Base-by-base conservation (phyloP, 35 echinoderm and acorn worm genomes). In the Acanthaster planci region DNA sequence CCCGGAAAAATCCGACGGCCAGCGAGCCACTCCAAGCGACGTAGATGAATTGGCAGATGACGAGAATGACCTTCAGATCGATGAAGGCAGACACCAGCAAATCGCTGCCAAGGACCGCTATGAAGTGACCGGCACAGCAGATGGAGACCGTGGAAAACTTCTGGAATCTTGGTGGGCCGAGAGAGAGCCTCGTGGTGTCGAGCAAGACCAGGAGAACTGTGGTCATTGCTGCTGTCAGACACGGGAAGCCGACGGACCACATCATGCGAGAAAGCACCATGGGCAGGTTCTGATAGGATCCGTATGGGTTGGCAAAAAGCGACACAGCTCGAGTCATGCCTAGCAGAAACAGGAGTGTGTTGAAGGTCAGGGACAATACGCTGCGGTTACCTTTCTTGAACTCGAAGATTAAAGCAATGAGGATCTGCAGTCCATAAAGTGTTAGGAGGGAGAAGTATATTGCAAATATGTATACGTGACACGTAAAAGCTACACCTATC, bases 191-290 rank as follows among this genome's bases (percentile, higher is more conserved):
- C n/a, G 94, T 97, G 0, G 94, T 97, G 68, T 97, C 94, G 3
- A 92, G 76, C 23, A 97, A 75, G 29, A 97, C 94, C 5, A 97
- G 82, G 2, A 97, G 84, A 12, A 97, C 77, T 36, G 90, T 97
- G 1, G 86, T 93, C 32, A 97, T 81, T 29, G 86, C 72, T 22
- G 94, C 82, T 1, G 94, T 97, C 8, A 97, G 51, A 72, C 90
- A 92, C 0, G 94, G 94, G 47, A 97, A 97, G 1, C 94, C 94
- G n/a, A 92, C 54, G 8, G 94, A 97, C 94, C 94, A 97, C 86
- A 92, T 76, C 22, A 97, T 87, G 18, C 94, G 72, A 8, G 94
- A 97, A 0, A 92, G n/a, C 27, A 92, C 7, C 5, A 78, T 19
- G 19, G 94, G 90, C 5, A 92, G 60, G 18, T 77, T 77, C 30